Percentiles rank a stretch among this genome's conserved stretches.
These are phyloP conservation scores for Macrosoma leucophasiata DNA, from an alignment of 2,888 invertebrate genomes.

Conservation along the genomic window DNA sequence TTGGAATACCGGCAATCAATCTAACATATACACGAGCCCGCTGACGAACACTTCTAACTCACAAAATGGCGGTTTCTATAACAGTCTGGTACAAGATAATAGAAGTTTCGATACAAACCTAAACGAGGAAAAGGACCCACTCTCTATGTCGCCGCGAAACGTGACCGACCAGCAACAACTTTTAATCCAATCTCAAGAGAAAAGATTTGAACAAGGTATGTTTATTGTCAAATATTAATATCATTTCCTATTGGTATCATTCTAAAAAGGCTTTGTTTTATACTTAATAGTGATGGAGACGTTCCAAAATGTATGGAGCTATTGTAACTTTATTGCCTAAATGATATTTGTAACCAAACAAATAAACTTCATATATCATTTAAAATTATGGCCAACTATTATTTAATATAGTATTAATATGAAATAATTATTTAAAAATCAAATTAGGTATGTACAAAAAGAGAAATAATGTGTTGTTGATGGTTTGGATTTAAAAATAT, in stretches of 20 bases:
- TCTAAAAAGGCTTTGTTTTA: no score
- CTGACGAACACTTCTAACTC: constrained; percentile 54
- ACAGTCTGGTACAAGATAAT: constrained; percentile 57
- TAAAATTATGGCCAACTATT: no score
- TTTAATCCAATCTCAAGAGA: constrained; percentile 53
- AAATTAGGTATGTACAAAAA: no score
- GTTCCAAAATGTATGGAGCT: no score
- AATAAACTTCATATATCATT: no score
- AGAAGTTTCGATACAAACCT: constrained; percentile 57
- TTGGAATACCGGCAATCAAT: constrained; percentile 62
- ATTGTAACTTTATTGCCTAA: no score
- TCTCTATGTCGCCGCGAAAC: constrained; percentile 63
- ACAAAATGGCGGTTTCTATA: constrained; percentile 69
- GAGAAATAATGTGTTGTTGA: no score
- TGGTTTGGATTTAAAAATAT: no score
- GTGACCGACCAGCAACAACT: constrained; percentile 52
- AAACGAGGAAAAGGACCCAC: constrained; percentile 63
- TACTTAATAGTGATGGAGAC: no score
- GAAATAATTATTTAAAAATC: no score
- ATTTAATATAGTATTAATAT: no score
- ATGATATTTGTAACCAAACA: no score
- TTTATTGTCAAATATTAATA: background rate
- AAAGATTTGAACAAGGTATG: constrained; percentile 60
- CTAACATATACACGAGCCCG: constrained; percentile 56
- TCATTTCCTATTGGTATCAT: background rate